phyloP scores from a whole-genome alignment of 2,797 vertebrate species.

The Spondyliosoma cantharus region DNA sequence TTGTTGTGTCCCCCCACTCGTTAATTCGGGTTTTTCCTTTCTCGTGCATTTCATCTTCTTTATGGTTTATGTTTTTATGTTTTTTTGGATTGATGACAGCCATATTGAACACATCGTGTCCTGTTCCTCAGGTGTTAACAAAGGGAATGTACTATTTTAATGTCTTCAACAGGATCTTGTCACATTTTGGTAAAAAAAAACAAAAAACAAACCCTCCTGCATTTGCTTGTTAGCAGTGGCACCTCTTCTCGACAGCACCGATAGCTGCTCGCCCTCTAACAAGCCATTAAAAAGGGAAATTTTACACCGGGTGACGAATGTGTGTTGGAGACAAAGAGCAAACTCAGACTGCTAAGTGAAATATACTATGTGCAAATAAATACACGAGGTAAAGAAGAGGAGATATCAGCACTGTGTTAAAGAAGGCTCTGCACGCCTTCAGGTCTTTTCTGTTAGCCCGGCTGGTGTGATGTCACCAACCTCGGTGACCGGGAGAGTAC shows the following conservation, averaged over 20 bases:
- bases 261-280: constrained; percentile 55
- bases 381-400: background rate
- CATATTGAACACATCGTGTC: background rate
- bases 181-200: constrained; percentile 49
- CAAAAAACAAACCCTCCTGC: background rate
- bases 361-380: constrained; percentile 30
- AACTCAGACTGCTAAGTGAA: constrained; percentile 37
- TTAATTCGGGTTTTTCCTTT: background rate
- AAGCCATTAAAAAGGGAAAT: constrained; percentile 60
- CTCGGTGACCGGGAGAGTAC: background rate
- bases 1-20: background rate
- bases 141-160: constrained; percentile 21
- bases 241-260: constrained; percentile 14
- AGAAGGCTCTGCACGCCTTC: background rate
- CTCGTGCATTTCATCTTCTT: background rate
- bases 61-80: background rate
- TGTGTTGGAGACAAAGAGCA: constrained; percentile 31
- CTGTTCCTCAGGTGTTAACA: constrained; percentile 9
- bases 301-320: constrained; percentile 17
- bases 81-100: background rate
- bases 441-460: constrained; percentile 16
- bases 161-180: constrained; percentile 38
- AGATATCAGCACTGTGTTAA: background rate
- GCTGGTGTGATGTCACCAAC: background rate
- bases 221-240: constrained; percentile 60